Conservation (phyloP, 2,113 vertebrate species). For the Phodopus roborovskii region DNA sequence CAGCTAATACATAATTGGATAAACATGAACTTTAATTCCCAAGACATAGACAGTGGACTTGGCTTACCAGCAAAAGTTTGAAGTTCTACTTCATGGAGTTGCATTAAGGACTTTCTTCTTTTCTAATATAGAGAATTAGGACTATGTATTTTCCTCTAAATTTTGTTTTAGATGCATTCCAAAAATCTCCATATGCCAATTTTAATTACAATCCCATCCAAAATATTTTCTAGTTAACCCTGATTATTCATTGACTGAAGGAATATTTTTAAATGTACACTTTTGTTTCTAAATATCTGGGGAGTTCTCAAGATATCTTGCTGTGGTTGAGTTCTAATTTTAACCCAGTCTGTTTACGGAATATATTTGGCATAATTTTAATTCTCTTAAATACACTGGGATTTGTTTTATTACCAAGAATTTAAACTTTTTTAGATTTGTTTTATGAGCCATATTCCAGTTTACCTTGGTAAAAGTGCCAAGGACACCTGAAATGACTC, state of each 20-base stretch:
- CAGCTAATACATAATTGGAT: background rate
- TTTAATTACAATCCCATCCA: background rate
- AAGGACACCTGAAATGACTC: constrained; percentile 17
- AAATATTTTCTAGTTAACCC: constrained; percentile 26
- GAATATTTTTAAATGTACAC: background rate
- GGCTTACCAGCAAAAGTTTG: background rate
- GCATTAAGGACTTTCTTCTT: background rate
- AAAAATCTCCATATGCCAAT: background rate
- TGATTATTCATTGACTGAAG: background rate
- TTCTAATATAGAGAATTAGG: background rate
- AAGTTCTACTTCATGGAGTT: background rate
- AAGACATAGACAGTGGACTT: background rate
- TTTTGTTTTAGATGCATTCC: constrained; percentile 45
- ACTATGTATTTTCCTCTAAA: constrained; percentile 59
- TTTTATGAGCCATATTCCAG: constrained; percentile 18
- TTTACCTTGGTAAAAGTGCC: constrained; percentile 50
- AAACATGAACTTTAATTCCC: background rate
- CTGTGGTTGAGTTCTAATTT: background rate
- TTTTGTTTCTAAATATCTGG: constrained; percentile 21
- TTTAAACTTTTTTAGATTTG: constrained; percentile 8
- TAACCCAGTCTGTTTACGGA: constrained; percentile 15
- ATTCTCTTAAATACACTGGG: constrained; percentile 15
- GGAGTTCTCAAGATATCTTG: background rate
- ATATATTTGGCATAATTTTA: constrained; percentile 6
- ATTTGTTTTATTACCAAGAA: constrained; percentile 17